Evolutionary conservation across 2,113 vertebrate genomes (phyloP).

Genomic region (Noturus placidus): DNA sequence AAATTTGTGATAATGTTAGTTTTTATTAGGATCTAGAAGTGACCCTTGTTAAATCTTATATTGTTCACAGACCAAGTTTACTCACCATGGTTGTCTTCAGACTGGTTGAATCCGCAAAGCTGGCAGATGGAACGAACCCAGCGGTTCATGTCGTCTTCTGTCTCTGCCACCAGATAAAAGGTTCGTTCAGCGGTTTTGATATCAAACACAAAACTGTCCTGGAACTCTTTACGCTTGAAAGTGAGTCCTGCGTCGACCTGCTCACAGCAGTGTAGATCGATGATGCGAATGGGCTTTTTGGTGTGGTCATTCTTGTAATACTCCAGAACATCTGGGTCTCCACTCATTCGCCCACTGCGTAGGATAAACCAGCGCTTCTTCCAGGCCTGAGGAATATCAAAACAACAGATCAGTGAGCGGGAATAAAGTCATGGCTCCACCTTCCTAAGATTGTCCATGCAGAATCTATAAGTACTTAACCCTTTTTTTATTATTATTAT

Average conservation of each 20-base stretch:
- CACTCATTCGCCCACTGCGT: constrained; percentile 96
- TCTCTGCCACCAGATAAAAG: constrained; percentile 97
- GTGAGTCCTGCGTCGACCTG: constrained; percentile 95
- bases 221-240: constrained; percentile 97
- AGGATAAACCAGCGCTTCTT: constrained; percentile 98
- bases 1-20: neutral
- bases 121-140: constrained; percentile 98
- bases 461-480: constrained; percentile 1
- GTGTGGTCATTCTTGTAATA: constrained; percentile 98
- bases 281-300: constrained; percentile 93
- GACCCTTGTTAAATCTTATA: neutral
- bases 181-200: constrained; percentile 96
- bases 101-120: constrained; percentile 98
- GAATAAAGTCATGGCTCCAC: neutral
- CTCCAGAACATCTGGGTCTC: constrained; percentile 94
- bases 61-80: neutral
- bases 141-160: constrained; percentile 97
- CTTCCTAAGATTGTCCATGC: neutral
- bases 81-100: constrained; percentile 88
- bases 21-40: neutral
- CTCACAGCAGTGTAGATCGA: constrained; percentile 96
- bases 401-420: constrained; percentile 3
- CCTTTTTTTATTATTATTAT: too few species aligned
- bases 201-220: constrained; percentile 97
- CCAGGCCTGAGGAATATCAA: constrained; percentile 82